phyloP scores from a whole-genome alignment of 2,113 vertebrate genomes.

The Ursus arctos region DNA sequence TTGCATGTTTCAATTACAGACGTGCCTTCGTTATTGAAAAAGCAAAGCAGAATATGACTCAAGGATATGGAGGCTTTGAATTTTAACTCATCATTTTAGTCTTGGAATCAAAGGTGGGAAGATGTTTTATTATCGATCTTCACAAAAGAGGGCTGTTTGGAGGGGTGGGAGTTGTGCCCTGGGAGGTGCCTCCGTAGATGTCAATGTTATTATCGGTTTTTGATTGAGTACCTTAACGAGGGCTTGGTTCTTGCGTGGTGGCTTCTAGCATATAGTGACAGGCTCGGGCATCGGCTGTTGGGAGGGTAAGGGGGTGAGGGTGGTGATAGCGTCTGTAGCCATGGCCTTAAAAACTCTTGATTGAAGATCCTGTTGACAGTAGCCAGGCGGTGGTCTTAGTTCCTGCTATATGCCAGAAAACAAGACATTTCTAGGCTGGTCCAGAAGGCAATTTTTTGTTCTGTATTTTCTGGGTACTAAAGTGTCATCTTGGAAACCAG shows the following conservation, averaged over 20 bases:
- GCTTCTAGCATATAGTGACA: neutral
- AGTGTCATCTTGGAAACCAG: neutral
- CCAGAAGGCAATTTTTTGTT: constrained; percentile 6
- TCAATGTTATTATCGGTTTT: constrained; percentile 30
- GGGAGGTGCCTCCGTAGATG: neutral
- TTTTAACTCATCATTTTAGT: constrained; percentile 27
- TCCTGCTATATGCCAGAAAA: neutral
- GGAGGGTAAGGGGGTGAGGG: neutral
- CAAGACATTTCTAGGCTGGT: neutral
- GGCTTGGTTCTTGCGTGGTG: neutral
- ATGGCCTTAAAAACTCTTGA: neutral
- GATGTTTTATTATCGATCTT: constrained; percentile 18
- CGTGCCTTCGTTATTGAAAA: constrained; percentile 41
- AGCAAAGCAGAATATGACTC: constrained; percentile 18
- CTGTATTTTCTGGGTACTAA: constrained; percentile 50
- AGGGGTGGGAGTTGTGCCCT: neutral
- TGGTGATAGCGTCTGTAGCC: neutral
- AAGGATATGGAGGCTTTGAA: constrained; percentile 31
- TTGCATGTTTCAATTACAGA: constrained; percentile 49
- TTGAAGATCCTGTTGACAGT: constrained; percentile 25
- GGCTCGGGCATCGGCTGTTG: neutral
- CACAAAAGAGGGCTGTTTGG: neutral
- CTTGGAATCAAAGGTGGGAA: constrained; percentile 14
- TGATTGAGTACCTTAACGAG: neutral
- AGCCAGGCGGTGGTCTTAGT: neutral